Conservation (phyloP, 1,140 invertebrate genomes). For the Rhyzopertha dominica region DNA sequence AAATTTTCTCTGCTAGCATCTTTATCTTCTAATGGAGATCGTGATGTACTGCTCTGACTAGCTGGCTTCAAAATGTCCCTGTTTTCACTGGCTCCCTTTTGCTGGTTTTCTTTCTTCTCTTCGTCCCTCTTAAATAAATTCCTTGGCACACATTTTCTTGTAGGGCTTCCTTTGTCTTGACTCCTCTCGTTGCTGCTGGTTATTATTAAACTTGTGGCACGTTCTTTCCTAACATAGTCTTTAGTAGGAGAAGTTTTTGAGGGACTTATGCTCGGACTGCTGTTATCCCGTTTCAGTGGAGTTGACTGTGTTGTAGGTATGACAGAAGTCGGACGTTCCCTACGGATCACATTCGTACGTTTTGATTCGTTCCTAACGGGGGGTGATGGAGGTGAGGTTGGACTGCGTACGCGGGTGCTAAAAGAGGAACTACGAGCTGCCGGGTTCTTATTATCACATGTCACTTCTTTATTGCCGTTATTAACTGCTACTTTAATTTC, state of each 20-base stretch:
- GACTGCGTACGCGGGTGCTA: conserved; percentile 44
- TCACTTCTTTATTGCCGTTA: conserved; percentile 44
- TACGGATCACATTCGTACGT: conserved; percentile 34
- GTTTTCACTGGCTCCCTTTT: conserved; percentile 13
- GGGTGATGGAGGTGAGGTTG: conserved; percentile 51
- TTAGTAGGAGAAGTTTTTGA: conserved; percentile 42
- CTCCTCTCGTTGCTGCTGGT: background rate
- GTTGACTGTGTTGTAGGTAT: conserved; percentile 38
- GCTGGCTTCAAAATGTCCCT: conserved; percentile 20
- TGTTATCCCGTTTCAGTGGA: conserved; percentile 25
- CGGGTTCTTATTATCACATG: conserved; percentile 42
- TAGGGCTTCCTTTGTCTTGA: background rate
- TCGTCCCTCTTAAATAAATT: conserved; percentile 10
- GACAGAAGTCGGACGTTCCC: conserved; percentile 40
- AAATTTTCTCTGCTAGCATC: conserved; percentile 38
- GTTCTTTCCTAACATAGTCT: conserved; percentile 6
- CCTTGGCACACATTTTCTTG: conserved; percentile 6
- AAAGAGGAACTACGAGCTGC: conserved; percentile 46
- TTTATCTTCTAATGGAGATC: conserved; percentile 34
- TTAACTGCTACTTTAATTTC: conserved; percentile 37
- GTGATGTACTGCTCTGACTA: conserved; percentile 45
- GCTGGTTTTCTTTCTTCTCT: too few species aligned
- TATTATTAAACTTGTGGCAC: conserved; percentile 10
- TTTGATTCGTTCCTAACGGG: conserved; percentile 42
- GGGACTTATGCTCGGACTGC: conserved; percentile 39